Evolutionary conservation across 2,888 invertebrate genomes (phyloP).

Genomic region (Panzeria rudis): DNA sequence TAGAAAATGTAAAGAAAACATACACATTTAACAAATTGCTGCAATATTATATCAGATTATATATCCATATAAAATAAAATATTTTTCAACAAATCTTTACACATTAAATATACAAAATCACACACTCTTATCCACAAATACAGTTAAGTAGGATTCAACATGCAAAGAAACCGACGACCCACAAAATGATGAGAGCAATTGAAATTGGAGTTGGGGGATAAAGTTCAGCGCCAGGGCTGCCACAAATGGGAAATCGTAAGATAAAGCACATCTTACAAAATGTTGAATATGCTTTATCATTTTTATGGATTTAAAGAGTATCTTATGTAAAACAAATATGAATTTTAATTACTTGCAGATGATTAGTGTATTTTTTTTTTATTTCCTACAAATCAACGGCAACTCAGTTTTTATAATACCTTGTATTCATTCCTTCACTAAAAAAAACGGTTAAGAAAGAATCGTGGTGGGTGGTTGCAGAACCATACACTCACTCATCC

Average conservation of each 20-base stretch:
- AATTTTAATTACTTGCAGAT: not conserved
- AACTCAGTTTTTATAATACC: constrained; percentile 15
- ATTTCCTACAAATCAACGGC: not conserved
- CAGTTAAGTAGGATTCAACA: constrained; percentile 67
- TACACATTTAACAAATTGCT: constrained; percentile 77
- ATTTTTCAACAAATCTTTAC: constrained; percentile 54
- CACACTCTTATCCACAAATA: not conserved
- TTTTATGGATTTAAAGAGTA: not conserved
- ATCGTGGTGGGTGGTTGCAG: constrained; percentile 19
- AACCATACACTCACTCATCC: constrained; percentile 64
- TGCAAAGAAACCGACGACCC: constrained; percentile 73
- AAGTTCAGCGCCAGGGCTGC: constrained; percentile 26
- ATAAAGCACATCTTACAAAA: not conserved
- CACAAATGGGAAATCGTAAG: not conserved
- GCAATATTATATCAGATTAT: constrained; percentile 79
- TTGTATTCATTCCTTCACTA: not conserved
- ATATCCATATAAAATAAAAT: constrained; percentile 74
- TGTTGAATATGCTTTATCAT: not conserved
- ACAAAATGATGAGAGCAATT: constrained; percentile 72
- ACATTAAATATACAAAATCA: constrained; percentile 48
- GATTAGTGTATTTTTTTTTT: not conserved
- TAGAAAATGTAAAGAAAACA: constrained; percentile 69
- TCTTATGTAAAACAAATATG: not conserved
- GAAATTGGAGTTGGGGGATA: constrained; percentile 18
- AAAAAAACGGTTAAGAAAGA: not conserved